Evolutionary conservation across 1,140 invertebrate genomes (phyloP).

Genomic region (Ceratina japonica): DNA sequence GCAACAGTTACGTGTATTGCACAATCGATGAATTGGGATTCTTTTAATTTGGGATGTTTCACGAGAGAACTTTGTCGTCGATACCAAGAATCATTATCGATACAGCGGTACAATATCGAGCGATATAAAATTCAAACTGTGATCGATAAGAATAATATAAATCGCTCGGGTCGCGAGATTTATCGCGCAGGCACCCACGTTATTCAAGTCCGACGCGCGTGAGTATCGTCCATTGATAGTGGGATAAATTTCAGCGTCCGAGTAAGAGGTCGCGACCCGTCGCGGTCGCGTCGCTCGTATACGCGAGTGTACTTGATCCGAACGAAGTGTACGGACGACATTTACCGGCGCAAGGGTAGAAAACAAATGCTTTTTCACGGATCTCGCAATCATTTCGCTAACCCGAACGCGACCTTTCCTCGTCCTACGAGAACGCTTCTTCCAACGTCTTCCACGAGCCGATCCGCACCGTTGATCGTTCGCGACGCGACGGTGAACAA

Average conservation of each 20-base stretch:
- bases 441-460: not conserved
- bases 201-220: not conserved
- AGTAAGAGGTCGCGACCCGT: not conserved
- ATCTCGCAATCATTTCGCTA: conserved; percentile 10
- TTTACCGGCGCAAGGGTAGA: conserved; percentile 38
- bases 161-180: not conserved
- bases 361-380: conserved; percentile 37
- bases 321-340: conserved; percentile 39
- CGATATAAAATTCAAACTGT: too few relatives aligned
- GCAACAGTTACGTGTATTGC: too few relatives aligned
- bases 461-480: conserved; percentile 16
- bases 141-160: too few relatives aligned
- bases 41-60: too few relatives aligned
- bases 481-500: too few relatives aligned
- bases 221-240: not conserved
- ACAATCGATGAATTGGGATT: too few relatives aligned
- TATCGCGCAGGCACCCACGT: not conserved
- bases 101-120: too few relatives aligned
- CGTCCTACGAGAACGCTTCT: not conserved
- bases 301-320: conserved; percentile 34
- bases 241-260: not conserved
- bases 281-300: too few relatives aligned
- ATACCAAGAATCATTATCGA: too few relatives aligned
- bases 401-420: conserved; percentile 9
- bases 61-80: too few relatives aligned